phyloP scores from a whole-genome alignment of 2,113 vertebrate genomes.

The Cyphomyrus plagiostoma region DNA sequence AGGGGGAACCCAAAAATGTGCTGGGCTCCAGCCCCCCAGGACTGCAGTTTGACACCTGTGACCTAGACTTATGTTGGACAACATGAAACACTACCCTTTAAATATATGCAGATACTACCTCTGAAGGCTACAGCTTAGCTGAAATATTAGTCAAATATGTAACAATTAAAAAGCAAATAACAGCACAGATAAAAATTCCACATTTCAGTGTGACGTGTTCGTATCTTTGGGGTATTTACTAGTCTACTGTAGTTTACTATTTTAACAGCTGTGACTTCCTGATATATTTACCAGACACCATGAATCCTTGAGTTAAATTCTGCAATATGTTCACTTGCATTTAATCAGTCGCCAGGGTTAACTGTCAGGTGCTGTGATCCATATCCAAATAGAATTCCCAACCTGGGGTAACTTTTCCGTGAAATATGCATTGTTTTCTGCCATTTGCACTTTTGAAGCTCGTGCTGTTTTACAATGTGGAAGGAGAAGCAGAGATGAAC shows the following conservation, averaged over 20 bases:
- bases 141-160: neutral
- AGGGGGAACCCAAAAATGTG: no score
- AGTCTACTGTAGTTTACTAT: neutral
- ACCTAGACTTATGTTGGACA: neutral
- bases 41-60: no score
- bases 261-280: neutral
- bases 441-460: neutral
- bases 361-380: neutral
- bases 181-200: neutral
- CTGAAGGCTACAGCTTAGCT: neutral
- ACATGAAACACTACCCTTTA: neutral
- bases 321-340: neutral
- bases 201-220: neutral
- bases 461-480: neutral
- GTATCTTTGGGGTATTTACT: neutral
- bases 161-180: slow-evolving; percentile 32
- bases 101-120: neutral
- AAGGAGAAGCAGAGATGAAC: neutral
- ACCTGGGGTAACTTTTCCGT: neutral
- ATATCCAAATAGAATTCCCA: neutral
- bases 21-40: no score
- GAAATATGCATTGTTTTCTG: neutral
- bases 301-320: neutral
- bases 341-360: neutral
- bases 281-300: neutral